Base-by-base conservation (phyloP, 2,113 vertebrate genomes). In the Callocephalon fimbriatum region DNA sequence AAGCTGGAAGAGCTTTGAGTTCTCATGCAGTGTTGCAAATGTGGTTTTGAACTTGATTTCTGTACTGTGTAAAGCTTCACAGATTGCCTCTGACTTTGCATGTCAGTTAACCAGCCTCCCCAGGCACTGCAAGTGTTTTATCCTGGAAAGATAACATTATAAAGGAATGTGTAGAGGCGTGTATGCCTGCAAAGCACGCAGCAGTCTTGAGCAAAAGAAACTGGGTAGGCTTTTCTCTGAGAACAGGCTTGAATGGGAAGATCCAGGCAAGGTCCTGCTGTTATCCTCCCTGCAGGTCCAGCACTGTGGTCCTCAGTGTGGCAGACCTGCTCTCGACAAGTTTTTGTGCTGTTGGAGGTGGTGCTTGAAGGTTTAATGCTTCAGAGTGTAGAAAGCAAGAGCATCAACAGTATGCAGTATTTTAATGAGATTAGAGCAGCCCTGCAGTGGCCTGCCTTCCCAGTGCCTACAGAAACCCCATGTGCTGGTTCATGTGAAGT, bases 231-330 rank as follows among this genome's bases (percentile, higher is more conserved):
- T 74, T 67, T 50, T n/a, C 21, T 12, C n/a, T 4, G 20, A 3
- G 3, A 40, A 6, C 7, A 15, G 20, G n/a, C 23, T 5, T 51
- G 58, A 48, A 29, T 1, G 6, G 21, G 66, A 14, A 14, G 37
- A 29, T 21, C 12, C 13, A 15, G 18, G 53, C 31, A 35, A 44
- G 59, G 54, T 56, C 7, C 53, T 1, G 0, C 27, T 18, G 3
- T 8, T 61, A 23, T 10, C 38, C 31, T 74, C 71, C 16, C 25
- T 8, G 3, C 54, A 21, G 50, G 38, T 59, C 15, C 15, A 0
- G 0, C 8, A 6, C 32, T 0, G 0, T 48, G 29, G 35, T 13
- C 37, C 21, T 25, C 27, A 7, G 59, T 3, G 0, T 18, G 54
- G 63, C 83, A 88, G 51, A 51, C 44, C 74, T 68, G 53, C 40